Evolutionary conservation across 1,140 invertebrate genomes (phyloP).

Genomic region (Panagrolaimus sp.): DNA sequence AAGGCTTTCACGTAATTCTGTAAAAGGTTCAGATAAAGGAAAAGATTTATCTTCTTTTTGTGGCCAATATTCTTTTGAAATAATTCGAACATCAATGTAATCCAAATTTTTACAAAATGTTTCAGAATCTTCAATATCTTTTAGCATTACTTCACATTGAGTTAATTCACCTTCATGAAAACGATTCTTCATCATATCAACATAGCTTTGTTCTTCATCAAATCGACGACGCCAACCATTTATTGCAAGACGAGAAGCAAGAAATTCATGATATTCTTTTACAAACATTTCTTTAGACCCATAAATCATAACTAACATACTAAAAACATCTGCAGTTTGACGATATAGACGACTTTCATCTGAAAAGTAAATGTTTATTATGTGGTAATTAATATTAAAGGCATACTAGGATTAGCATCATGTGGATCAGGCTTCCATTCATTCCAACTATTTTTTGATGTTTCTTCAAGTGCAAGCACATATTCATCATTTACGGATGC

Average conservation of each 20-base stretch:
- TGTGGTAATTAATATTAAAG: background rate
- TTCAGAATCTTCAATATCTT: constrained; percentile 78
- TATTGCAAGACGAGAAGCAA: constrained; percentile 82
- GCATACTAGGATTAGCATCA: constrained; percentile 48
- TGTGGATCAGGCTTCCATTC: constrained; percentile 49
- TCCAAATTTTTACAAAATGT: constrained; percentile 67
- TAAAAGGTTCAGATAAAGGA: constrained; percentile 69
- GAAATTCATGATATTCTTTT: constrained; percentile 87
- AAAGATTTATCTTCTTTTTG: constrained; percentile 69
- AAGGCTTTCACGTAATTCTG: constrained; percentile 72
- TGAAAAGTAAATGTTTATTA: constrained; percentile 33
- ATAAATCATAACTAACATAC: constrained; percentile 95
- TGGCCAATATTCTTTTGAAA: constrained; percentile 98
- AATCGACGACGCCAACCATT: constrained; percentile 68
- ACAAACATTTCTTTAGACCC: constrained; percentile 97
- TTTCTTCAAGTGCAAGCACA: constrained; percentile 45
- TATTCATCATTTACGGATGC: constrained; percentile 51
- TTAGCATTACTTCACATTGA: constrained; percentile 97
- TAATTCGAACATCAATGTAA: constrained; percentile 62
- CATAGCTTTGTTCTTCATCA: constrained; percentile 84
- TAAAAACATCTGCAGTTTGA: constrained; percentile 84
- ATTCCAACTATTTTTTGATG: constrained; percentile 32
- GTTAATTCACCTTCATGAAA: constrained; percentile 93
- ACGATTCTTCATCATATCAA: constrained; percentile 83
- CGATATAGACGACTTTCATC: constrained; percentile 60